Evolutionary conservation across 2,113 vertebrate species (phyloP).

Genomic region (Oreocharis arfaki): DNA sequence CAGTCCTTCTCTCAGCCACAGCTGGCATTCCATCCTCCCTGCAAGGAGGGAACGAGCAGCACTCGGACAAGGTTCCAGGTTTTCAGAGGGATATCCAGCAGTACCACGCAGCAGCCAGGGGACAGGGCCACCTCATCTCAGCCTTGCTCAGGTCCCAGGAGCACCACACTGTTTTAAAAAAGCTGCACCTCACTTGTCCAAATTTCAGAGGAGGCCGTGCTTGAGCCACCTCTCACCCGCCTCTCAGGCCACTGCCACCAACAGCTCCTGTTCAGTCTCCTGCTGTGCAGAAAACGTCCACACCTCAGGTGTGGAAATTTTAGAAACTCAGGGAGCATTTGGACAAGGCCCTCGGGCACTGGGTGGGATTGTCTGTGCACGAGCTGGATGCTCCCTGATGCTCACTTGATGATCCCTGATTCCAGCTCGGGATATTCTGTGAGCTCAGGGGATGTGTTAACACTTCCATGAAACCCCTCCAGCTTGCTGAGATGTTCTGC

Average conservation of each 20-base stretch:
- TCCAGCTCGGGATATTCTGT: background rate
- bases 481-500: background rate
- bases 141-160: background rate
- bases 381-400: too few relatives aligned
- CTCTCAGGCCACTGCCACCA: background rate
- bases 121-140: background rate
- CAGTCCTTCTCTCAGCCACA: background rate
- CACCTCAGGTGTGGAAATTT: background rate
- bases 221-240: background rate
- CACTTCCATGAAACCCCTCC: background rate
- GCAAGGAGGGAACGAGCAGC: background rate
- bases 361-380: background rate
- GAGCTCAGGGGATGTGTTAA: background rate
- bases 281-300: background rate
- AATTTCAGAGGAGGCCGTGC: background rate
- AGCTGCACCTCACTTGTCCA: background rate
- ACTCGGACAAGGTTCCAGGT: background rate
- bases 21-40: background rate
- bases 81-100: background rate
- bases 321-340: background rate
- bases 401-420: too few relatives aligned
- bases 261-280: background rate
- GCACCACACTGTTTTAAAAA: background rate
- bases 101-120: background rate
- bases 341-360: background rate